These are phyloP conservation scores for Anticlea derivata DNA, from an alignment of 2,888 invertebrate genomes.

Conservation along the genomic window DNA sequence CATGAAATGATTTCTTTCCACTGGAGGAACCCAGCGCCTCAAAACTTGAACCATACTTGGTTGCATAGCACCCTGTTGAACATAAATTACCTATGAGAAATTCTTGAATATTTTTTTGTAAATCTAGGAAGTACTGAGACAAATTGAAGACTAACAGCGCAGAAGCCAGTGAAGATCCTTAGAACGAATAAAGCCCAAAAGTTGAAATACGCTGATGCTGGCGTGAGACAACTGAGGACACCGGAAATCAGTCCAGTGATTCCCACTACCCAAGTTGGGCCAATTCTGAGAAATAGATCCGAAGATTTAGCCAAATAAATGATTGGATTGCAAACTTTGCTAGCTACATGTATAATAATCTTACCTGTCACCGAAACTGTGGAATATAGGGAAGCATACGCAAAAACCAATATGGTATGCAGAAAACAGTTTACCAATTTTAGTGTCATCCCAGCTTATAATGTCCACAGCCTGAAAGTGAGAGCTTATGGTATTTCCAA, in stretches of 20 bases:
- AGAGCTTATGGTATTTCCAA: too few relatives aligned
- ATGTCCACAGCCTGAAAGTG: conserved; percentile 55
- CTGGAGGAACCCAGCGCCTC: conserved; percentile 74
- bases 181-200: conserved; percentile 68
- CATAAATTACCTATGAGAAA: not conserved
- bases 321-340: too few relatives aligned
- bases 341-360: too few relatives aligned
- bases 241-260: conserved; percentile 67
- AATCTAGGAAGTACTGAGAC: too few relatives aligned
- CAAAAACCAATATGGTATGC: conserved; percentile 76
- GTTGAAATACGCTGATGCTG: conserved; percentile 62
- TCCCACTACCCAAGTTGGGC: conserved; percentile 73
- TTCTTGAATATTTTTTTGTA: not conserved
- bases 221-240: conserved; percentile 63
- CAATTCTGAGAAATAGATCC: conserved; percentile 55
- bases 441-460: conserved; percentile 67
- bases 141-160: conserved; percentile 63
- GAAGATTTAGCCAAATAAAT: too few relatives aligned
- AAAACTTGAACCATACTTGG: conserved; percentile 77
- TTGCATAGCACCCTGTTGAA: conserved; percentile 71
- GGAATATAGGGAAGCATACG: conserved; percentile 75
- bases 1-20: conserved; percentile 76
- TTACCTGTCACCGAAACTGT: conserved; percentile 71
- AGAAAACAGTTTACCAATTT: conserved; percentile 64
- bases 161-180: conserved; percentile 66